Percentiles rank a stretch among this genome's conserved stretches.
phyloP scores from a whole-genome alignment of 2,797 vertebrate genomes.

The Trachurus trachurus region DNA sequence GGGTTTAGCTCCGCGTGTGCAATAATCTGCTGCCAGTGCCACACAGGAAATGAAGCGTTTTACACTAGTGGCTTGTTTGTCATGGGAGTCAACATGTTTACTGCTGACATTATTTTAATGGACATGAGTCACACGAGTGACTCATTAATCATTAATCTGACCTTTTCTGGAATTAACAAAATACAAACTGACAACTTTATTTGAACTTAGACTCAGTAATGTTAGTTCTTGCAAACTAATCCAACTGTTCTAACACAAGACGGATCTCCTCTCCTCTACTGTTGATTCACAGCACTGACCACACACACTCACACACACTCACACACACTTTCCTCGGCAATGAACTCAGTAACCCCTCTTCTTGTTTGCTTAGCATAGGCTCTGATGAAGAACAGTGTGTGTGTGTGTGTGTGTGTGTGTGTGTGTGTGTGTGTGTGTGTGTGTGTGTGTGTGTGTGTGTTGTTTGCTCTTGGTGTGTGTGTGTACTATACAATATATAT shows the following conservation, averaged over 20 bases:
- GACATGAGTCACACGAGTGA: neutral
- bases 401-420: neutral
- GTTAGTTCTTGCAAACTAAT: neutral
- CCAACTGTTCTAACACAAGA: neutral
- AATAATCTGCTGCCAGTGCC: neutral
- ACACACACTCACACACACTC: slow-evolving; percentile 15
- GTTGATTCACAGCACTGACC: neutral
- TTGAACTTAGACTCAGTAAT: neutral
- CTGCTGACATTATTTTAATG: neutral
- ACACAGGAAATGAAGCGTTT: neutral
- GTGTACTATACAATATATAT: too few relatives aligned
- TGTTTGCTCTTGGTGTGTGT: neutral
- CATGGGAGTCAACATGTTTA: neutral
- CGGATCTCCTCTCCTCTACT: neutral
- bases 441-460: neutral
- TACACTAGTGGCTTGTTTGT: neutral
- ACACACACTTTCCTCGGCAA: slow-evolving; percentile 8
- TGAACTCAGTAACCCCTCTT: slow-evolving; percentile 43
- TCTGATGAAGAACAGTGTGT: slow-evolving; percentile 4
- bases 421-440: neutral
- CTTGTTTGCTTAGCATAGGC: slow-evolving; percentile 31
- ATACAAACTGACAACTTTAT: too few relatives aligned
- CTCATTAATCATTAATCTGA: neutral
- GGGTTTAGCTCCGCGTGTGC: neutral
- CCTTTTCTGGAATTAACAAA: too few relatives aligned